Evolutionary conservation across 2,888 invertebrate genomes (phyloP).

Genomic region (Thymelicus acteon): DNA sequence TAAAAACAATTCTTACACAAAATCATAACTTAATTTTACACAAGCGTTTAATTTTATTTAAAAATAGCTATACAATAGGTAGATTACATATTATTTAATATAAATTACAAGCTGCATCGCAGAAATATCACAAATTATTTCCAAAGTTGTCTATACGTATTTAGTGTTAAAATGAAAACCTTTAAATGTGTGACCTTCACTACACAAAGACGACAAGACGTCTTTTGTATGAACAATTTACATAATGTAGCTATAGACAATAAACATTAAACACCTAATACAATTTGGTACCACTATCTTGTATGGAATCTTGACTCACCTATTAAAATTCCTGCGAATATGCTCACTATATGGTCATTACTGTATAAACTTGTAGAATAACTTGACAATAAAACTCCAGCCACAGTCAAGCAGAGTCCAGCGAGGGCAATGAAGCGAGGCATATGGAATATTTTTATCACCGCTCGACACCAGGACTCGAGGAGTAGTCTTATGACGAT

Average conservation of each 20-base stretch:
- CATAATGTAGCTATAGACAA: constrained; percentile 1
- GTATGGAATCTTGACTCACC: constrained; percentile 62
- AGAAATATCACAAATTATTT: background rate
- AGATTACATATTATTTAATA: too few relatives aligned
- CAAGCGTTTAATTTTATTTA: too few relatives aligned
- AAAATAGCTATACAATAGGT: too few relatives aligned
- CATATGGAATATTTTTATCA: constrained; percentile 85
- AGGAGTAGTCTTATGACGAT: constrained; percentile 82
- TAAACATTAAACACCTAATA: background rate
- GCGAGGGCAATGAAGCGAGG: constrained; percentile 84
- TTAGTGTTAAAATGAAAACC: background rate
- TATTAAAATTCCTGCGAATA: constrained; percentile 80
- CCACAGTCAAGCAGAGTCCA: constrained; percentile 84
- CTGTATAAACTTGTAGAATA: constrained; percentile 76
- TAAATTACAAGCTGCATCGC: too few relatives aligned
- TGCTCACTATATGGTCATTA: constrained; percentile 75
- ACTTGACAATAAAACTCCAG: constrained; percentile 82
- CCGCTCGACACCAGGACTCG: constrained; percentile 85
- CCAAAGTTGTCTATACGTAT: background rate
- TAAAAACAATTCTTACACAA: background rate
- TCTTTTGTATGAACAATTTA: constrained; percentile 12
- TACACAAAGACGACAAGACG: constrained; percentile 20
- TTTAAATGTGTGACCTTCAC: constrained; percentile 28
- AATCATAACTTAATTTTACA: background rate
- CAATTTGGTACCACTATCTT: background rate